These are phyloP conservation scores for Neoseiulus cucumeris DNA, from an alignment of 1,140 invertebrate species.

Conservation along the genomic window DNA sequence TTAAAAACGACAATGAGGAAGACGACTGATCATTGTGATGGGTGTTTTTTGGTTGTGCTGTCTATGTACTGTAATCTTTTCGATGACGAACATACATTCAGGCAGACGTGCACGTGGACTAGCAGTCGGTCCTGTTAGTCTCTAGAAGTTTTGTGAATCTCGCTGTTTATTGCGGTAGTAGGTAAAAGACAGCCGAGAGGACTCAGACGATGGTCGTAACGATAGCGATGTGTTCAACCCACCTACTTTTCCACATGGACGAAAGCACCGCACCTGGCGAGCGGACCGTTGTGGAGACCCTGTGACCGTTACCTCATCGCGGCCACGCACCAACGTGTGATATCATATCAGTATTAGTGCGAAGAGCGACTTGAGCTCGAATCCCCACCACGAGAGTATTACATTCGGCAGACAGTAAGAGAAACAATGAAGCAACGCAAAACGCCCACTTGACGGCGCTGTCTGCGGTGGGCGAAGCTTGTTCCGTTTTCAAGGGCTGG, in stretches of 20 bases:
- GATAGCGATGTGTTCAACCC: neutral
- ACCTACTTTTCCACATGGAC: neutral
- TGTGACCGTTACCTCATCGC: conserved; percentile 8
- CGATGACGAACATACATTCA: no score
- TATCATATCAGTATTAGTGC: conserved; percentile 11
- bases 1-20: no score
- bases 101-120: neutral
- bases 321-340: neutral
- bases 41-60: no score
- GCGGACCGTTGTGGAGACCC: neutral
- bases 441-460: neutral
- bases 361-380: neutral
- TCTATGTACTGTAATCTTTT: no score
- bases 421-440: neutral
- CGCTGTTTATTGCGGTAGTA: neutral
- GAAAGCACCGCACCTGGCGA: neutral
- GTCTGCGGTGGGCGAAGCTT: neutral
- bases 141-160: neutral
- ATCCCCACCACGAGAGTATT: neutral
- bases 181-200: neutral
- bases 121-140: neutral
- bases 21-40: no score
- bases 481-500: neutral
- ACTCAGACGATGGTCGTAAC: neutral
- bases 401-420: neutral